Percentiles rank a stretch among this genome's conserved stretches.
Conservation (phyloP, 2,113 vertebrate genomes). For the Anarrhichthys ocellatus region DNA sequence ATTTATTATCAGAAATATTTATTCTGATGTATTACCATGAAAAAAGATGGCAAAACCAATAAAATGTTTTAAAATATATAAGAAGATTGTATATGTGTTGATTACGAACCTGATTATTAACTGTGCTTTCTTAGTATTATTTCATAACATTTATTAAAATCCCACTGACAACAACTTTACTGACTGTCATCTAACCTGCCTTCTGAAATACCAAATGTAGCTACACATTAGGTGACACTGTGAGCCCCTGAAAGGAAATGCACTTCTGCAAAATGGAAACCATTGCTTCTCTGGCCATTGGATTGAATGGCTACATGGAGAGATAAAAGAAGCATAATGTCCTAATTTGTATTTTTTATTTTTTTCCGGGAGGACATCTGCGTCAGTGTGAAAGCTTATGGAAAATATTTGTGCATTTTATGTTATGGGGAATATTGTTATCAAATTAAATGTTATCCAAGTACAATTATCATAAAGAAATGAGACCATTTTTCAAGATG, state of each 20-base stretch:
- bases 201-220: background rate
- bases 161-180: background rate
- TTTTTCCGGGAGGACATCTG: background rate
- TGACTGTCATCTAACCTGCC: too few species aligned
- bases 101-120: background rate
- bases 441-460: background rate
- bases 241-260: background rate
- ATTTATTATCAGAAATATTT: conserved; percentile 12
- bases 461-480: background rate
- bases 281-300: background rate
- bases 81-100: background rate
- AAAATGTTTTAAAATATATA: background rate
- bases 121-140: background rate
- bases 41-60: background rate
- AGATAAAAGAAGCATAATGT: background rate
- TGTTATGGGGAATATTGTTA: background rate
- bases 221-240: conserved; percentile 3
- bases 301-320: background rate
- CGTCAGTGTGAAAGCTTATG: background rate
- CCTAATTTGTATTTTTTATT: background rate
- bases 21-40: conserved; percentile 8
- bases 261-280: accelerated
- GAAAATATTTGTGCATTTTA: background rate
- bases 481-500: background rate
- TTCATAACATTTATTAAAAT: background rate